Conservation (phyloP, 2,888 invertebrate species). For the Acanthosepion pharaonis region DNA sequence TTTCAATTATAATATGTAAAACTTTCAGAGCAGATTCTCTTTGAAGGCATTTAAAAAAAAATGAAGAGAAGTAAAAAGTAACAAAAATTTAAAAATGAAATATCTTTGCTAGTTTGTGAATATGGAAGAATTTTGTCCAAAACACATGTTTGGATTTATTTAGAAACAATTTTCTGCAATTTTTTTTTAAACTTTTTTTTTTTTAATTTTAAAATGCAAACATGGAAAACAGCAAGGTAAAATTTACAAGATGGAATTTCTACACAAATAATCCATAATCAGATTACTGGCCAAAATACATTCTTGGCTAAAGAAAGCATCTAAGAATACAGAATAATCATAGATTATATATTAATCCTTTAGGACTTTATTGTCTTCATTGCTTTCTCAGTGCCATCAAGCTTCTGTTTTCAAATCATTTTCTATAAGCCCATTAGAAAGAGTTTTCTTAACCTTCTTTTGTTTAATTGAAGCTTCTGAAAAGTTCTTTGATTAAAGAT, state of each 20-base stretch:
- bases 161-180: neutral
- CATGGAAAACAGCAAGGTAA: neutral
- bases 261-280: neutral
- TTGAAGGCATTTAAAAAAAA: neutral
- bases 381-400: slow-evolving; percentile 15
- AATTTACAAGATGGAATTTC: neutral
- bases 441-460: neutral
- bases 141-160: slow-evolving; percentile 22
- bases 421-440: neutral
- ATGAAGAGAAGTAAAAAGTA: neutral
- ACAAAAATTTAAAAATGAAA: neutral
- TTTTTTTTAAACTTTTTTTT: too few relatives aligned
- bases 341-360: neutral
- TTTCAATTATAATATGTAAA: neutral
- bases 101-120: neutral
- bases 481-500: neutral
- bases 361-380: neutral
- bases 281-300: slow-evolving; percentile 33
- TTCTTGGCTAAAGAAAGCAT: neutral
- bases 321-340: slow-evolving; percentile 13
- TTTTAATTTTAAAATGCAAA: neutral
- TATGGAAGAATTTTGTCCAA: neutral
- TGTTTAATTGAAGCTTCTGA: neutral
- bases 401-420: neutral
- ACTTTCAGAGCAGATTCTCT: neutral